Evolutionary conservation across 2,113 vertebrate species (phyloP).

Genomic region (Oncorhynchus gorbuscha): DNA sequence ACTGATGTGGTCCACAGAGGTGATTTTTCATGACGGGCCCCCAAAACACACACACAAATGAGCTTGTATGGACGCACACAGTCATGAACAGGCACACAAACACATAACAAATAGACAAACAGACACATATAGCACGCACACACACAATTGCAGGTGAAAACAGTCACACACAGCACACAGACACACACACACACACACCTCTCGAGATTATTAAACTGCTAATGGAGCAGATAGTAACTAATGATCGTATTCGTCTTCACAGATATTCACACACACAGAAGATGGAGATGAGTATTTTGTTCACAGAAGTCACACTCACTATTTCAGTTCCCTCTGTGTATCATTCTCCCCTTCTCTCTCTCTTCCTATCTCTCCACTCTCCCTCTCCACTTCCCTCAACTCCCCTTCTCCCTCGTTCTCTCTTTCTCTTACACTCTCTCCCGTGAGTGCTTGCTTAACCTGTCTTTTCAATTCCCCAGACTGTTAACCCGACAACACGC

Average conservation of each 20-base stretch:
- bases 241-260: not conserved
- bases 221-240: too few relatives aligned
- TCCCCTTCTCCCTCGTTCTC: too few relatives aligned
- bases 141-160: not conserved
- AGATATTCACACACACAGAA: not conserved
- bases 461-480: too few relatives aligned
- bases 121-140: not conserved
- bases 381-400: not conserved
- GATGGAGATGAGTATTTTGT: not conserved
- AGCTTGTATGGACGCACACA: slow-evolving; percentile 38
- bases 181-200: not conserved
- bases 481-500: too few relatives aligned
- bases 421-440: not conserved
- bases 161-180: not conserved
- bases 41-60: slow-evolving; percentile 12
- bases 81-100: not conserved
- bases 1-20: slow-evolving; percentile 63
- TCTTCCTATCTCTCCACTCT: slow-evolving; percentile 55
- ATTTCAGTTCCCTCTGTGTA: too few relatives aligned
- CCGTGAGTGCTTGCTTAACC: too few relatives aligned
- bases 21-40: slow-evolving; percentile 71
- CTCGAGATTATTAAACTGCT: not conserved
- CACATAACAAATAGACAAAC: not conserved
- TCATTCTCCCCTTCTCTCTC: not conserved
- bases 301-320: not conserved